Percentiles rank a stretch among this genome's conserved stretches.
Conservation (phyloP, 2,113 vertebrate species). For the Malaclemys terrapin region DNA sequence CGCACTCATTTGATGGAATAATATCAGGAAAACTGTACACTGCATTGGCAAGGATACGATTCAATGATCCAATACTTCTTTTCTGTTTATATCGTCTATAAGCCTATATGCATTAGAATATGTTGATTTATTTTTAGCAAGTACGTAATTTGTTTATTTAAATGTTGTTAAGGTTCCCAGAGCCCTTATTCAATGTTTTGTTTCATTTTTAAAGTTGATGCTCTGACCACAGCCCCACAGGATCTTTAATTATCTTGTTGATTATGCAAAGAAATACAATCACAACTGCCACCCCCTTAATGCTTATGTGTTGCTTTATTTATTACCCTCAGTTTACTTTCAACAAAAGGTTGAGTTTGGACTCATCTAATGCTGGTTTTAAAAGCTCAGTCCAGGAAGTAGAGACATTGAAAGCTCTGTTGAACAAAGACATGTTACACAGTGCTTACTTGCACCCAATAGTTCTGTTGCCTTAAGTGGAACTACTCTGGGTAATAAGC, state of each 20-base stretch:
- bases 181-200: neutral
- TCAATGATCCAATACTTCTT: neutral
- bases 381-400: neutral
- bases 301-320: neutral
- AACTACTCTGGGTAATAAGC: neutral
- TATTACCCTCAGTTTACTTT: neutral
- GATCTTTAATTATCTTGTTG: neutral
- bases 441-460: neutral
- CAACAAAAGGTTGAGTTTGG: neutral
- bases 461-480: neutral
- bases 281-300: neutral
- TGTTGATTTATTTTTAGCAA: neutral
- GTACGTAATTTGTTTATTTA: neutral
- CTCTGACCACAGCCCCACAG: neutral
- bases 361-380: neutral
- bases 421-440: neutral
- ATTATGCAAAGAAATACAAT: neutral
- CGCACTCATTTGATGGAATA: neutral
- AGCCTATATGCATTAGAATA: neutral
- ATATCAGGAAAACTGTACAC: neutral
- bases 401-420: accelerated
- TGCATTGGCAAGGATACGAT: neutral
- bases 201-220: neutral
- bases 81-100: neutral
- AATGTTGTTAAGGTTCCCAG: neutral